These are phyloP conservation scores for Jacana jacana DNA, from an alignment of 2,113 vertebrate genomes.

Conservation along the genomic window DNA sequence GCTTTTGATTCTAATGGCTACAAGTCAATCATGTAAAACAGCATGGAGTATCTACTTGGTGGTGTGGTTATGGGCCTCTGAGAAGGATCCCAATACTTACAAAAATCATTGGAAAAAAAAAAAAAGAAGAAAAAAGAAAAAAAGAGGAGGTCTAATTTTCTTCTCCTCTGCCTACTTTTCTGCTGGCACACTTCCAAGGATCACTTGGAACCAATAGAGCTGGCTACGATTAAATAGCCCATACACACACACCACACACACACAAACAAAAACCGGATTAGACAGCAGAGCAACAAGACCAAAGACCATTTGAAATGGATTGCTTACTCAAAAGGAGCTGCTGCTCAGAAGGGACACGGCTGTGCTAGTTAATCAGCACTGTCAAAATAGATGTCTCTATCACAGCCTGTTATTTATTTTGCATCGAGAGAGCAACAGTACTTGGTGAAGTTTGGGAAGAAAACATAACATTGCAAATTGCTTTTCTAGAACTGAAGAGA, in stretches of 20 bases:
- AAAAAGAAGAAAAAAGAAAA: neutral
- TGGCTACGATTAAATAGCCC: constrained; percentile 45
- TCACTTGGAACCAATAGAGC: constrained; percentile 5
- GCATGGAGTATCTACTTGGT: neutral
- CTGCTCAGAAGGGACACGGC: neutral
- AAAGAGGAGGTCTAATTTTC: neutral
- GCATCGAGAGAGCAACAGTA: neutral
- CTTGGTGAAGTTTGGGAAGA: neutral
- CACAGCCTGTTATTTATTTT: constrained; percentile 42
- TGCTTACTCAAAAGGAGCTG: constrained; percentile 48
- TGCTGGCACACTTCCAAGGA: constrained; percentile 6
- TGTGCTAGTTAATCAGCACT: constrained; percentile 46
- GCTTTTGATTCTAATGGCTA: neutral
- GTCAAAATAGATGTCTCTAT: constrained; percentile 47
- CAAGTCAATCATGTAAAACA: neutral
- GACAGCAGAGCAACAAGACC: constrained; percentile 42
- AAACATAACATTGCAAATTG: constrained; percentile 30
- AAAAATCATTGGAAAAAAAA: neutral
- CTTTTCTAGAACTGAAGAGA: constrained; percentile 36
- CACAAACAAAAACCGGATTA: constrained; percentile 51
- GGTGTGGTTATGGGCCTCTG: neutral
- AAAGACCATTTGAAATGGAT: constrained; percentile 58
- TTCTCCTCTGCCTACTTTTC: neutral
- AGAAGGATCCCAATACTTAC: neutral
- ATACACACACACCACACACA: neutral